Evolutionary conservation across 2,113 vertebrate species (phyloP).

Genomic region (Pimephales promelas): DNA sequence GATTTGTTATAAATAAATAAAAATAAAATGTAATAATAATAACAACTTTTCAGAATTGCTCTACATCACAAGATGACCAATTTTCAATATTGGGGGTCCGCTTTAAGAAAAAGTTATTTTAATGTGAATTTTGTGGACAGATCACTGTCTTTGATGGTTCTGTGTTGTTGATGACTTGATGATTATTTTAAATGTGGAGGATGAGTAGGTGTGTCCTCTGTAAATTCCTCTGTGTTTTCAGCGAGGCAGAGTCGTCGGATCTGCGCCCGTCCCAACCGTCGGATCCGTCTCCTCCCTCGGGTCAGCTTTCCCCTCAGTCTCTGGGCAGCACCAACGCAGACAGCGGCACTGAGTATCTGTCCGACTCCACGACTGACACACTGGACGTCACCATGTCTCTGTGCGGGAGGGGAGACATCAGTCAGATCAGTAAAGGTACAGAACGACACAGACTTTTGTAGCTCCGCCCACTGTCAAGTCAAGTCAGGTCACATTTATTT

Average conservation of each 20-base stretch:
- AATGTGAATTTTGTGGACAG: too few relatives aligned
- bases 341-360: constrained; percentile 67
- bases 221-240: constrained; percentile 54
- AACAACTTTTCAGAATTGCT: too few relatives aligned
- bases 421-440: constrained; percentile 82
- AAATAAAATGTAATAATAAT: not conserved
- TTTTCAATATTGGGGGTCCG: too few relatives aligned
- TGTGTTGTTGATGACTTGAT: too few relatives aligned
- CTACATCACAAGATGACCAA: too few relatives aligned
- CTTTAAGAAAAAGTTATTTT: too few relatives aligned
- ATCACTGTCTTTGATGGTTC: too few relatives aligned
- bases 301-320: constrained; percentile 72
- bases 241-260: constrained; percentile 73
- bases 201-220: too few relatives aligned
- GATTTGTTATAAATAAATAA: not conserved
- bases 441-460: not conserved
- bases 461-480: not conserved
- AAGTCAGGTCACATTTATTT: too few relatives aligned
- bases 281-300: constrained; percentile 54
- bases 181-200: too few relatives aligned
- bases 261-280: constrained; percentile 62
- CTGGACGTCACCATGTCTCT: constrained; percentile 84
- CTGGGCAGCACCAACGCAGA: constrained; percentile 69
- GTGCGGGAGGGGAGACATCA: constrained; percentile 82
- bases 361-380: constrained; percentile 66